Evolutionary conservation across 2,888 invertebrate species (phyloP), one percentile per base, ranked within the genome.

Genomic region (Scotopteryx bipunctaria): DNA sequence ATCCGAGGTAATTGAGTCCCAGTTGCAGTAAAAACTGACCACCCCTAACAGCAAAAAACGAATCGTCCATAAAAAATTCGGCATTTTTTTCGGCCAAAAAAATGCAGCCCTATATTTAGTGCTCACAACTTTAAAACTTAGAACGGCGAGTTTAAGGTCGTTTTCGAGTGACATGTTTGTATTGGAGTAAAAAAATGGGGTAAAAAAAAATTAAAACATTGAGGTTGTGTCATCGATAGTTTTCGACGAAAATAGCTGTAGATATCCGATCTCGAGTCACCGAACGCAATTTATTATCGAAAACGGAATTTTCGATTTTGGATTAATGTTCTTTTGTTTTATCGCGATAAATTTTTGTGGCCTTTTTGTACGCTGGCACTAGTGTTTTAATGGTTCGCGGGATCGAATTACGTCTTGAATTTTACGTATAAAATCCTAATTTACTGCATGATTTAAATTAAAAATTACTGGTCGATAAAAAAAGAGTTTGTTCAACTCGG

Each of bases 321-420:
- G 42, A 59, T 60, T 58, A 60, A 53, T 57, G 62, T 41, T 47
- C 60, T 63, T 60, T 60, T 60, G 63, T 63, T 58, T 58, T 53
- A 55, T 60, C 52, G 57, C 60, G 57, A 60, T 63, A 60, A 58
- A 58, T 49, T 54, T 32, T 40, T 9, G n/a, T 36, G 52, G 19
- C 14, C 21, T 21, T 48, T 33, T 33, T 11, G 16, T 27, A 36
- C 35, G 11, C 23, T 17, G 11, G 46, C 5, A 54, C 50, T 57
- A 57, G 33, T 19, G 52, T 53, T 60, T 59, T 58, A 58, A 47
- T 52, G 48, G 44, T 45, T 47, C 25, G 57, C 56, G 44, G 56
- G 51, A 43, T 63, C 58, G 55, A 55, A 40, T 63, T 58, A 53
- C 50, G 42, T 40, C 36, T 59, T 48, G 55, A 43, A 38, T 56